Conservation (phyloP, 1,140 invertebrate species). For the Drosophila pseudoananassae region DNA sequence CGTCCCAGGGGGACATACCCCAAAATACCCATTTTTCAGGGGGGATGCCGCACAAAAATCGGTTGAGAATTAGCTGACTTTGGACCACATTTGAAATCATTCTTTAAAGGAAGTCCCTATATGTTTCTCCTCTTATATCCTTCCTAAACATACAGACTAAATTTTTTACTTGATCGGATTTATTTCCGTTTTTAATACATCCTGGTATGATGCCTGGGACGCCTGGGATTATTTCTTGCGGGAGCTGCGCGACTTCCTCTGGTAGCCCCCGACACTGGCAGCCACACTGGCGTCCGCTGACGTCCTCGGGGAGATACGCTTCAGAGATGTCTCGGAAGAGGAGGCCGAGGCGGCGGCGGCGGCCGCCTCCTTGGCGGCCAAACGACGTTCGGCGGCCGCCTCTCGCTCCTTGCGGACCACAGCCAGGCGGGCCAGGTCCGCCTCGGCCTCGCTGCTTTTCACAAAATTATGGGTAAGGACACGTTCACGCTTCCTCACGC, state of each 20-base stretch:
- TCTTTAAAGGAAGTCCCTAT: no score
- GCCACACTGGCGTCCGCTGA: background rate
- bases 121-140: background rate
- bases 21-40: no score
- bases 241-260: background rate
- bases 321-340: background rate
- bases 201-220: background rate
- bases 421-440: slow-evolving; percentile 48
- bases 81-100: no score
- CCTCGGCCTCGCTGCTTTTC: slow-evolving; percentile 10
- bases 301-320: background rate
- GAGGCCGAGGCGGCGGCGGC: background rate
- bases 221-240: background rate
- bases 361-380: slow-evolving; percentile 46
- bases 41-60: no score
- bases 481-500: background rate
- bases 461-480: background rate
- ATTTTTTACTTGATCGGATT: background rate
- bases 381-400: slow-evolving; percentile 42
- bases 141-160: background rate
- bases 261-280: background rate
- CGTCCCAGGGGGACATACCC: no score
- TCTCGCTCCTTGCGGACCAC: slow-evolving; percentile 49
- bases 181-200: background rate
- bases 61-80: no score